These are phyloP conservation scores for Coelogynopora nodosa DNA, from an alignment of 2,888 invertebrate genomes.

Conservation along the genomic window DNA sequence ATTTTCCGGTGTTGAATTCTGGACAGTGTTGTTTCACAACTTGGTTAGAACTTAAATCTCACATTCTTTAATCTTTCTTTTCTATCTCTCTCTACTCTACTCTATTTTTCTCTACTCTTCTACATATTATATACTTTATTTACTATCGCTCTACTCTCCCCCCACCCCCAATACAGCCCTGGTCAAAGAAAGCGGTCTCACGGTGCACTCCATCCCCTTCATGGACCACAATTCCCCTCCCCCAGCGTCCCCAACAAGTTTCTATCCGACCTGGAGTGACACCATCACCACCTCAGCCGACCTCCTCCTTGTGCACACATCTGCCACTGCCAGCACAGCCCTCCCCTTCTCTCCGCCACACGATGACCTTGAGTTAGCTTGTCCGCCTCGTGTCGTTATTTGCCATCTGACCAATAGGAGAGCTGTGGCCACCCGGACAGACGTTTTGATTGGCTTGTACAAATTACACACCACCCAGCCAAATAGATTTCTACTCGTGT, in stretches of 20 bases:
- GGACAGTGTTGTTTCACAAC: background rate
- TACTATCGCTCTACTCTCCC: no score
- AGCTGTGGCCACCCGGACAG: background rate
- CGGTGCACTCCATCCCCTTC: background rate
- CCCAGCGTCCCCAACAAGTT: background rate
- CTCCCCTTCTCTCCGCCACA: background rate
- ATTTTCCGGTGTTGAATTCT: background rate
- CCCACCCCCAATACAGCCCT: background rate
- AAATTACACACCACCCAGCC: background rate
- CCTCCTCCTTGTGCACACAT: background rate
- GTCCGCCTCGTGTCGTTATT: background rate
- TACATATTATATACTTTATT: no score
- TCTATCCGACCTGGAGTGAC: background rate
- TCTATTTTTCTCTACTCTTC: no score
- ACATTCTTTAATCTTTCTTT: no score
- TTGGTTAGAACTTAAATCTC: no score
- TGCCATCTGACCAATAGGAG: background rate
- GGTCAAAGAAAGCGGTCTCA: background rate
- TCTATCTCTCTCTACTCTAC: no score
- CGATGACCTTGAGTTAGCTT: background rate
- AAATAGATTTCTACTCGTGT: background rate
- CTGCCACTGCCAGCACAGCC: background rate
- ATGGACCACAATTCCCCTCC: background rate
- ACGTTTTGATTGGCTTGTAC: background rate
- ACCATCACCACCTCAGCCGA: background rate